Conservation (phyloP, 2,113 vertebrate genomes). For the Paradoxurus hermaphroditus region DNA sequence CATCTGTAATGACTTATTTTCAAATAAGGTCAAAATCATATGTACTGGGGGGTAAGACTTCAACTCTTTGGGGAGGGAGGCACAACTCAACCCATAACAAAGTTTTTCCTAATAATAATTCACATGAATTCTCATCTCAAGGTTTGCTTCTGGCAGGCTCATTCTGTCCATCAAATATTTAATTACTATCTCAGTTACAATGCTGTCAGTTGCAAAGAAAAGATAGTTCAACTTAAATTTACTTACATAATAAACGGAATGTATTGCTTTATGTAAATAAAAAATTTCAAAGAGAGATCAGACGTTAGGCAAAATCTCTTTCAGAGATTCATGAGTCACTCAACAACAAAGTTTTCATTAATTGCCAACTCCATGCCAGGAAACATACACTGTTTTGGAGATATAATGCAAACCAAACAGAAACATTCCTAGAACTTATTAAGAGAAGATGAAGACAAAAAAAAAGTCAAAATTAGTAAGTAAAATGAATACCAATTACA, state of each 20-base stretch:
- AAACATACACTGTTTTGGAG: not conserved
- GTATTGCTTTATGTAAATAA: conserved; percentile 18
- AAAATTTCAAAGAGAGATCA: not conserved
- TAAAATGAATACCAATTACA: not conserved
- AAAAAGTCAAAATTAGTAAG: not conserved
- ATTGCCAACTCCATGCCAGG: not conserved
- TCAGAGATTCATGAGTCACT: not conserved
- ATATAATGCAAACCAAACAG: not conserved
- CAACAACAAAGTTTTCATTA: not conserved
- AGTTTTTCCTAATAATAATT: not conserved
- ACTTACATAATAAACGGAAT: not conserved
- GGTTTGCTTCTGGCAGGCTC: not conserved
- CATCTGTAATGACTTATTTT: not conserved
- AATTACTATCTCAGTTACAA: not conserved
- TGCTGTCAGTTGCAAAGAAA: not conserved
- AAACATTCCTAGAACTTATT: not conserved
- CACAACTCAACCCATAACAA: not conserved
- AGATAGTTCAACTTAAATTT: not conserved
- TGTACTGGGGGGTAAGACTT: not conserved
- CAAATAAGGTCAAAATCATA: not conserved
- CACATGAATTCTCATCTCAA: not conserved
- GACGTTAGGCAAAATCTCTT: not conserved
- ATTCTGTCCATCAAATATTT: not conserved
- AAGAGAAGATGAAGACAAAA: not conserved
- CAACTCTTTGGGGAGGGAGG: not conserved